These are phyloP conservation scores for Morone saxatilis DNA, from an alignment of 2,113 vertebrate species.

Conservation along the genomic window DNA sequence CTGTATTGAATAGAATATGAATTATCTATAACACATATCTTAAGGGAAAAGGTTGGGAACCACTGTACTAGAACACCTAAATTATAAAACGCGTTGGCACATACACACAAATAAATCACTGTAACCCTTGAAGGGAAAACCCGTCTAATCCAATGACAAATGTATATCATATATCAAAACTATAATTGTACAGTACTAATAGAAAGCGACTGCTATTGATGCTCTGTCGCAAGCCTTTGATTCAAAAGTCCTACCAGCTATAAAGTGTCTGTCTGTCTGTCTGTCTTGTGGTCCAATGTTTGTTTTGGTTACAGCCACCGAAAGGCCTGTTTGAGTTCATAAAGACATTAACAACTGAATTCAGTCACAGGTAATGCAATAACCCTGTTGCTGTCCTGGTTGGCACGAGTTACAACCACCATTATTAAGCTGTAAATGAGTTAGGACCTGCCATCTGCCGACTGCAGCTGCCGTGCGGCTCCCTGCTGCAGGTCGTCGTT, in stretches of 20 bases:
- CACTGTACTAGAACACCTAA: no score
- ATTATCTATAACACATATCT: no score
- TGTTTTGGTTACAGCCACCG: slow-evolving; percentile 42
- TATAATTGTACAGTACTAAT: neutral
- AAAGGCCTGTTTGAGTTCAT: neutral
- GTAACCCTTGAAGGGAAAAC: no score
- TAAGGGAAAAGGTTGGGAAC: no score
- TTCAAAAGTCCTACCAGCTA: neutral
- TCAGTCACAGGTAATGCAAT: neutral
- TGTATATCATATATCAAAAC: neutral
- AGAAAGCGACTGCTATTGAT: neutral
- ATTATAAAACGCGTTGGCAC: no score
- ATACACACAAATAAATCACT: no score
- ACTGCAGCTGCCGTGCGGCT: neutral
- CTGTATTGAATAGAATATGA: no score
- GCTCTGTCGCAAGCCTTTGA: no score
- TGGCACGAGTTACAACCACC: neutral
- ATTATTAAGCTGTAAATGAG: neutral
- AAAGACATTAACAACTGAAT: neutral
- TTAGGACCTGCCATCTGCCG: neutral
- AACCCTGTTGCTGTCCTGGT: neutral
- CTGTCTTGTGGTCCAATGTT: neutral
- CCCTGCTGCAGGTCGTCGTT: neutral
- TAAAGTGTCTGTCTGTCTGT: no score
- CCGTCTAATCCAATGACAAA: neutral